Percentiles rank a stretch among this genome's conserved stretches.
Evolutionary conservation across 2,888 invertebrate genomes (phyloP).

Genomic region (Chloroclysta siterata): DNA sequence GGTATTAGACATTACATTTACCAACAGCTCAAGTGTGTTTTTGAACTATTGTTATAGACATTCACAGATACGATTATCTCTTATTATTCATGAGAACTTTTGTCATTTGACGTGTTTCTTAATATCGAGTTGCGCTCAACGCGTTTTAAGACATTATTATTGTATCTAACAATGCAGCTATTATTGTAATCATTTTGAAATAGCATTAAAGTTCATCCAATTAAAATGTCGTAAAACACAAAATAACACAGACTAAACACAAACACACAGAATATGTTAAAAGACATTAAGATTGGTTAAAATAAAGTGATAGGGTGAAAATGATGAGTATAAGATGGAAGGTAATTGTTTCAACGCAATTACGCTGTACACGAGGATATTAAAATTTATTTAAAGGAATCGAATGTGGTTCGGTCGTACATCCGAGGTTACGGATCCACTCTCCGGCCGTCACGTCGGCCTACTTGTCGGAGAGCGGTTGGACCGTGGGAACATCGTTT

Average conservation of each 20-base stretch:
- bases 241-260: too few species aligned
- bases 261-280: too few species aligned
- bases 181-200: constrained; percentile 20
- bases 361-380: constrained; percentile 10
- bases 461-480: constrained; percentile 68
- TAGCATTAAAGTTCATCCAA: constrained; percentile 22
- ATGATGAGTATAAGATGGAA: not conserved
- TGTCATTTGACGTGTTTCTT: constrained; percentile 44
- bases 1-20: constrained; percentile 39
- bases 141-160: constrained; percentile 30
- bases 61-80: constrained; percentile 41
- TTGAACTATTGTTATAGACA: constrained; percentile 43
- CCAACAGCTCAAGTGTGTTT: constrained; percentile 42
- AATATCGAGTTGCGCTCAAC: constrained; percentile 40
- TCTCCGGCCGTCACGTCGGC: constrained; percentile 71
- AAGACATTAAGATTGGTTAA: too few species aligned
- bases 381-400: constrained; percentile 18
- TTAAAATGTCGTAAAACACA: constrained; percentile 6
- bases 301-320: too few species aligned
- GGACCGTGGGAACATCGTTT: constrained; percentile 78
- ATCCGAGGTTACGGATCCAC: constrained; percentile 72
- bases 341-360: constrained; percentile 5
- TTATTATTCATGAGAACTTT: constrained; percentile 44
- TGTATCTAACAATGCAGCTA: constrained; percentile 18
- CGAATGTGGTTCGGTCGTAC: constrained; percentile 37